Evolutionary conservation across 2,113 vertebrate species (phyloP).

Genomic region (Lasiurus borealis): DNA sequence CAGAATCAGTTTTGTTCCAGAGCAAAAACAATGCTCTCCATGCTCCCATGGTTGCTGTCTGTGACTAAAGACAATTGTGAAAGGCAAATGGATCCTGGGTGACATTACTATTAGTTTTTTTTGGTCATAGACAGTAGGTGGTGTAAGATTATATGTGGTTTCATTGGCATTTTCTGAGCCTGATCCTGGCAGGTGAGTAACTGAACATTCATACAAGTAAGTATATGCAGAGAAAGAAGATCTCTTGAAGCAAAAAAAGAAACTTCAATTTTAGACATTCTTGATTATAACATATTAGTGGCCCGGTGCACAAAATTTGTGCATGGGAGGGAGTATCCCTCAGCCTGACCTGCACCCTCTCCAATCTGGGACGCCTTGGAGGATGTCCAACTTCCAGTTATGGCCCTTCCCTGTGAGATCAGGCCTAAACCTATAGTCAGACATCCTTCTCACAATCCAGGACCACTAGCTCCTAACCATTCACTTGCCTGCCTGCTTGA

Average conservation of each 20-base stretch:
- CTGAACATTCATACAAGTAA: neutral
- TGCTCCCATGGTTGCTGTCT: neutral
- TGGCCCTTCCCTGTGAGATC: no score
- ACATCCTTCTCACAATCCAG: no score
- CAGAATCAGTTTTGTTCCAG: constrained; percentile 31
- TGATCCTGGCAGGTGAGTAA: neutral
- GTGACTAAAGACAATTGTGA: constrained; percentile 38
- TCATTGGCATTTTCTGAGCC: neutral
- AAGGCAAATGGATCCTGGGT: constrained; percentile 31
- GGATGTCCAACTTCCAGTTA: no score
- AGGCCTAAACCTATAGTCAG: no score
- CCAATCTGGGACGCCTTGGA: no score
- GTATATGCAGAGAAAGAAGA: neutral
- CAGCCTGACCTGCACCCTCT: no score
- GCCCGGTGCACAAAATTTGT: no score
- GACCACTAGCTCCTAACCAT: no score
- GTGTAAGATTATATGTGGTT: neutral
- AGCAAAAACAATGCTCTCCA: neutral
- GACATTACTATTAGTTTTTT: neutral
- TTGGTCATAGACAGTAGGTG: neutral
- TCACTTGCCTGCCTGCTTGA: no score
- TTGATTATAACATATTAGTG: neutral
- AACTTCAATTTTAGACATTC: neutral
- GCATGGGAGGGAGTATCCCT: no score
- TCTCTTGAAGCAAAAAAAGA: neutral